Evolutionary conservation across 2,888 invertebrate species (phyloP).

Genomic region (Sinotaia quadrata): DNA sequence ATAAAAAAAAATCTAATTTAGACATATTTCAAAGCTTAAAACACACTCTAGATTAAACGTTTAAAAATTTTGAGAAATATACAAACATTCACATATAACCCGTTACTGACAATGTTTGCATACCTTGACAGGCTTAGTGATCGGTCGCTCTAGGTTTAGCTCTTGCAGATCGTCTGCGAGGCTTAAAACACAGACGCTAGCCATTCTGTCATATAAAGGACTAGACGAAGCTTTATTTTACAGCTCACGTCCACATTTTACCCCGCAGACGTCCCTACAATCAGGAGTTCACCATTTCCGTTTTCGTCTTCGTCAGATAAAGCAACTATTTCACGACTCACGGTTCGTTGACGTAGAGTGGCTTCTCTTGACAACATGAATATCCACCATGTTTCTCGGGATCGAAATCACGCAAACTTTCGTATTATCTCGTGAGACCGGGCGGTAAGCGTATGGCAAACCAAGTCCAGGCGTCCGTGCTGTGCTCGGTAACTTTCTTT

Average conservation of each 20-base stretch:
- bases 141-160: conserved; percentile 38
- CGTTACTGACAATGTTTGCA: conserved; percentile 6
- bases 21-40: too few species aligned
- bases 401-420: conserved; percentile 30
- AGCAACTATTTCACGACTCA: conserved; percentile 19
- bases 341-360: conserved; percentile 33
- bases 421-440: conserved; percentile 28
- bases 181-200: conserved; percentile 3
- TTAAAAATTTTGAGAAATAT: too few species aligned
- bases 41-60: too few species aligned
- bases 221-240: conserved; percentile 28
- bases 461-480: too few species aligned
- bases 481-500: too few species aligned
- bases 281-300: conserved; percentile 31
- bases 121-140: conserved; percentile 38
- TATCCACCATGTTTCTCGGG: conserved; percentile 42
- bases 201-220: conserved; percentile 24
- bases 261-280: conserved; percentile 13
- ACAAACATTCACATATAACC: neutral
- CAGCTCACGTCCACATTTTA: conserved; percentile 35
- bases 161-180: conserved; percentile 36
- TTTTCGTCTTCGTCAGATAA: neutral
- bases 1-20: neutral
- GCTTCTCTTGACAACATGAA: conserved; percentile 43
- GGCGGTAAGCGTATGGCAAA: too few species aligned